Conservation (phyloP, 2,113 vertebrate genomes). For the Chionodraco myersi region DNA sequence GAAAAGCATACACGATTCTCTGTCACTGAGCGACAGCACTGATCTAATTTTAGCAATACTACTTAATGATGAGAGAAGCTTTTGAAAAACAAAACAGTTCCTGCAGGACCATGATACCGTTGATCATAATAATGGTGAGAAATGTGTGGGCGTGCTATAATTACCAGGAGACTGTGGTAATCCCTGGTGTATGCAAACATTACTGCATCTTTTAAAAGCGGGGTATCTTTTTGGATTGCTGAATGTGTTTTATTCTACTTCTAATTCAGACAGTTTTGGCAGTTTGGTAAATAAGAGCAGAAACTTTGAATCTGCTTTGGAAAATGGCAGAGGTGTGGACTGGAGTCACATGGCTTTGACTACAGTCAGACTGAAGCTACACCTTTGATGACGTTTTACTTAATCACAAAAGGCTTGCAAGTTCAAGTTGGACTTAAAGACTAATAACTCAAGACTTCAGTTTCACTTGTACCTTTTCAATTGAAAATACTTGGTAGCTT, state of each 20-base stretch:
- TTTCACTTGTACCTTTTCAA: too few relatives aligned
- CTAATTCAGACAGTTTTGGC: neutral
- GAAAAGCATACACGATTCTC: constrained; percentile 3
- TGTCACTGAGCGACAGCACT: constrained; percentile 36
- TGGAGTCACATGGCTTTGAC: too few relatives aligned
- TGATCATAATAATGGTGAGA: constrained; percentile 13
- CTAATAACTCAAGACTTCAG: too few relatives aligned
- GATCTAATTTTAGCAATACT: constrained; percentile 57
- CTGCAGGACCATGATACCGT: constrained; percentile 3
- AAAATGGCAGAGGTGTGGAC: neutral
- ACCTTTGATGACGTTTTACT: too few relatives aligned
- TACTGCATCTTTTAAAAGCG: neutral
- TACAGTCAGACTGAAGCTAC: too few relatives aligned
- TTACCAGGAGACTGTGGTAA: neutral
- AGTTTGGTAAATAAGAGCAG: neutral
- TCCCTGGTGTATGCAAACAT: neutral
- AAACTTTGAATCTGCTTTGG: neutral
- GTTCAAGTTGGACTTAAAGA: too few relatives aligned
- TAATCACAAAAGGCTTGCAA: too few relatives aligned
- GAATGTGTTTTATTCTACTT: neutral
- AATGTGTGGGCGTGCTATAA: constrained; percentile 18
- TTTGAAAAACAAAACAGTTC: constrained; percentile 14
- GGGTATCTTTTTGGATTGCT: neutral
- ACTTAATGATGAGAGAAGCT: constrained; percentile 27
- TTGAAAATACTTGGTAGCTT: too few relatives aligned